phyloP scores from a whole-genome alignment of 2,797 vertebrate genomes.

The Dromococcyx pavoninus region DNA sequence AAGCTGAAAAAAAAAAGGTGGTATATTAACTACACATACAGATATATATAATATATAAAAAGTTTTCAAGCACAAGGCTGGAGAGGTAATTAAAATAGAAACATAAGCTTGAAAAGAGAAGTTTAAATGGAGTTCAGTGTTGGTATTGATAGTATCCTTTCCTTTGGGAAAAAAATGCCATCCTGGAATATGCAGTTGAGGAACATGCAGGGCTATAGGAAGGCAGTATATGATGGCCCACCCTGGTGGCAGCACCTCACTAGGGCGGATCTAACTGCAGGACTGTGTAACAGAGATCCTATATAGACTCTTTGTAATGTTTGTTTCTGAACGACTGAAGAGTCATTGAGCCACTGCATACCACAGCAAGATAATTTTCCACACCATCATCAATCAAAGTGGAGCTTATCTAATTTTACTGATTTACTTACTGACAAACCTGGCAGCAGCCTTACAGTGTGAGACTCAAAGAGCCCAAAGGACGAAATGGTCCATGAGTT shows the following conservation, averaged over 20 bases:
- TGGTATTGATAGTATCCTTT: not conserved
- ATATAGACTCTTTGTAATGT: not conserved
- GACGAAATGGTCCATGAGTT: not conserved
- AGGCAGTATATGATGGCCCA: not conserved
- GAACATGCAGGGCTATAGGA: not conserved
- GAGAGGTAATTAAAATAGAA: not conserved
- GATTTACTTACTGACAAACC: not conserved
- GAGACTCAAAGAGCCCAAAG: not conserved
- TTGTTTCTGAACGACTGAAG: not conserved
- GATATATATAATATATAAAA: not conserved
- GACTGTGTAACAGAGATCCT: not conserved
- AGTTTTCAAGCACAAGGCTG: not conserved
- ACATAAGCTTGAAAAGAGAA: not conserved
- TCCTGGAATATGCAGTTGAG: not conserved
- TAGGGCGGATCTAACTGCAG: not conserved
- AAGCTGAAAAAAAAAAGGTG: not conserved
- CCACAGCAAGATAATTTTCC: not conserved
- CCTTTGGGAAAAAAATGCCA: not conserved
- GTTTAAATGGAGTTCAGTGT: not conserved
- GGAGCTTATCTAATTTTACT: not conserved
- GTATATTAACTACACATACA: not conserved
- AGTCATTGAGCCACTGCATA: not conserved
- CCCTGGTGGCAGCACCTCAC: not conserved
- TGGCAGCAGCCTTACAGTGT: not conserved
- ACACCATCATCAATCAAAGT: not conserved